Conservation (phyloP, 2,888 invertebrate species). For the Chymomyza caudatula region DNA sequence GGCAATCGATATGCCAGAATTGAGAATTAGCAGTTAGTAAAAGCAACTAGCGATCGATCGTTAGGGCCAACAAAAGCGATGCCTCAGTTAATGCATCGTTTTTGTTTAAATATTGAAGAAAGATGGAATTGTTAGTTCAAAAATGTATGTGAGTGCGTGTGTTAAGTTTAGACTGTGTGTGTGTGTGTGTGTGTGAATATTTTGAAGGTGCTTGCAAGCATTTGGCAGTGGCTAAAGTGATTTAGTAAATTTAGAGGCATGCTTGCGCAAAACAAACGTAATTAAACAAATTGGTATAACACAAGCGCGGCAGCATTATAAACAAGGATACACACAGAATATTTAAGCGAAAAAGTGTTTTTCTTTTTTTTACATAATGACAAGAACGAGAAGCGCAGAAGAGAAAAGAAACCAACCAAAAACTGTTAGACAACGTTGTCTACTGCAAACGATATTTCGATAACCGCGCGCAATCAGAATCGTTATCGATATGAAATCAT, state of each 20-base stretch:
- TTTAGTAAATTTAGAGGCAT: neutral
- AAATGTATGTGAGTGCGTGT: neutral
- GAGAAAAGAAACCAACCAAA: neutral
- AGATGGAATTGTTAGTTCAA: conserved; percentile 23
- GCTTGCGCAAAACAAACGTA: too few relatives aligned
- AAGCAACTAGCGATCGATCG: conserved; percentile 42
- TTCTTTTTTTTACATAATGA: too few relatives aligned
- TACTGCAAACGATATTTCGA: too few relatives aligned
- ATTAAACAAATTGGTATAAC: neutral
- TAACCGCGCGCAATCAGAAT: too few relatives aligned
- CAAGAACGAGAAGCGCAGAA: neutral
- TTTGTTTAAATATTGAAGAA: conserved; percentile 3
- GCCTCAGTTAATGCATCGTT: neutral
- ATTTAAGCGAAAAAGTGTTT: neutral
- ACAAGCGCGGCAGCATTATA: neutral
- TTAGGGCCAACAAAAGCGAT: conserved; percentile 8
- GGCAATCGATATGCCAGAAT: neutral
- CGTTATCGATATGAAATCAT: neutral
- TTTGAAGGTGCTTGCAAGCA: neutral
- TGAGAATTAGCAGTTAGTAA: conserved; percentile 20
- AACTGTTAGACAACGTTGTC: neutral
- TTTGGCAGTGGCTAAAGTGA: neutral
- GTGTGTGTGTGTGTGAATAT: neutral
- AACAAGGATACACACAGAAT: too few relatives aligned
- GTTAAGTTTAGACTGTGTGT: neutral